These are phyloP conservation scores for Eonycteris spelaea DNA, from an alignment of 2,113 vertebrate genomes.

Conservation along the genomic window DNA sequence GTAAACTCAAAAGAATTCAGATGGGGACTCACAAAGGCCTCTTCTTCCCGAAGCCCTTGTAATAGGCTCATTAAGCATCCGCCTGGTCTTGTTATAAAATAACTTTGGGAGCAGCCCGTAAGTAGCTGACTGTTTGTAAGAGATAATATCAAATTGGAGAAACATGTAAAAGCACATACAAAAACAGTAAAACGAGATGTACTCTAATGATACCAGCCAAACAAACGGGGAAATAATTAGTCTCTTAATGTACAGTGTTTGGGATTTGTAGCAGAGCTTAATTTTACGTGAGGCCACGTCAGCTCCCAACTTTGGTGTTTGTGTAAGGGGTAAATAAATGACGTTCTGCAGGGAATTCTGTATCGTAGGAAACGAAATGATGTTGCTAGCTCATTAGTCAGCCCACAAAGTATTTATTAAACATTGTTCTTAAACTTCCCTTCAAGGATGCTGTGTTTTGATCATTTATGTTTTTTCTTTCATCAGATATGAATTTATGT, in stretches of 20 bases:
- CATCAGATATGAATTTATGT: not conserved
- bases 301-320: slow-evolving; percentile 32
- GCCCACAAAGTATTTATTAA: not conserved
- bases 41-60: slow-evolving; percentile 48
- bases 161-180: slow-evolving; percentile 62
- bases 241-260: not conserved
- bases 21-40: slow-evolving; percentile 57
- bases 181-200: slow-evolving; percentile 57
- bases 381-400: not conserved
- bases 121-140: slow-evolving; percentile 64
- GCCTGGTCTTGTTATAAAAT: slow-evolving; percentile 63
- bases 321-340: slow-evolving; percentile 26
- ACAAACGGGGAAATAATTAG: slow-evolving; percentile 56
- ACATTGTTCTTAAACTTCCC: not conserved
- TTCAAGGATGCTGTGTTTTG: not conserved
- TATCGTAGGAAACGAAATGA: not conserved
- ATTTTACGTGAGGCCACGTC: slow-evolving; percentile 1
- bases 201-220: slow-evolving; percentile 35
- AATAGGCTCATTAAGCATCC: slow-evolving; percentile 60
- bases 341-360: not conserved
- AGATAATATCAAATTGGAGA: slow-evolving; percentile 69
- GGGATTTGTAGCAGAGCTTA: slow-evolving; percentile 8
- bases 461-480: not conserved
- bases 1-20: slow-evolving; percentile 41
- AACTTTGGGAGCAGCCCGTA: slow-evolving; percentile 37